Evolutionary conservation across 2,888 invertebrate genomes (phyloP).

Genomic region (Drosophila ustulata): DNA sequence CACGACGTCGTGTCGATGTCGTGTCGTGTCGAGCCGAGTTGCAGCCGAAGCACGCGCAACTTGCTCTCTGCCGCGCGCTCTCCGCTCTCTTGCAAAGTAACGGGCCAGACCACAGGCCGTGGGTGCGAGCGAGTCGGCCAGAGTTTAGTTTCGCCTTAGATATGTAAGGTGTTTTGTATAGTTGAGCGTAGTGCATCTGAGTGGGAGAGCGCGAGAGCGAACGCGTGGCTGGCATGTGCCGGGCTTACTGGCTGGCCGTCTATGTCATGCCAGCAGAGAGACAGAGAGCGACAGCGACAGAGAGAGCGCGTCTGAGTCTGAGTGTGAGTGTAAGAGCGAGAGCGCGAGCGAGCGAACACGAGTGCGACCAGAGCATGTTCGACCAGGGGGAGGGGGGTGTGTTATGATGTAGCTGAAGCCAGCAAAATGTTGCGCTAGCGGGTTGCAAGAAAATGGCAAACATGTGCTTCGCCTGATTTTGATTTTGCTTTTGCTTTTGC

Average conservation of each 20-base stretch:
- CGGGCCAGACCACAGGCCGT: background rate
- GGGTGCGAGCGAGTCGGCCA: slow-evolving; percentile 66
- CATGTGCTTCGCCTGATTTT: slow-evolving; percentile 67
- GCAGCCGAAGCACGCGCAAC: slow-evolving; percentile 69
- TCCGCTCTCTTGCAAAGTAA: slow-evolving; percentile 13
- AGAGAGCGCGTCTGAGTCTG: slow-evolving; percentile 17
- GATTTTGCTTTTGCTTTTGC: slow-evolving; percentile 47
- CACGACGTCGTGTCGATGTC: slow-evolving; percentile 26
- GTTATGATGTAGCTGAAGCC: slow-evolving; percentile 50
- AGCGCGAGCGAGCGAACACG: slow-evolving; percentile 32
- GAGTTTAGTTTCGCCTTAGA: slow-evolving; percentile 72
- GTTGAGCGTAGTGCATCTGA: slow-evolving; percentile 75
- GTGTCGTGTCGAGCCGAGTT: slow-evolving; percentile 4
- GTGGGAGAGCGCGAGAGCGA: slow-evolving; percentile 76
- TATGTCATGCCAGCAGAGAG: slow-evolving; percentile 44
- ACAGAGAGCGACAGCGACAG: slow-evolving; percentile 34
- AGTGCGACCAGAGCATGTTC: slow-evolving; percentile 21
- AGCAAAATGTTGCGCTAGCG: slow-evolving; percentile 53
- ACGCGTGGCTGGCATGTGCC: slow-evolving; percentile 71
- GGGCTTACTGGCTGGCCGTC: slow-evolving; percentile 70
- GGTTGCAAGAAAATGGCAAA: slow-evolving; percentile 62
- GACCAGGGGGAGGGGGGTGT: slow-evolving; percentile 23
- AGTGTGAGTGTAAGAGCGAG: slow-evolving; percentile 16
- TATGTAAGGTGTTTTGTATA: slow-evolving; percentile 75
- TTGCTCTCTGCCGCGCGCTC: slow-evolving; percentile 54